Evolutionary conservation across 1,140 invertebrate genomes (phyloP).

Genomic region (Helicoverpa zea): DNA sequence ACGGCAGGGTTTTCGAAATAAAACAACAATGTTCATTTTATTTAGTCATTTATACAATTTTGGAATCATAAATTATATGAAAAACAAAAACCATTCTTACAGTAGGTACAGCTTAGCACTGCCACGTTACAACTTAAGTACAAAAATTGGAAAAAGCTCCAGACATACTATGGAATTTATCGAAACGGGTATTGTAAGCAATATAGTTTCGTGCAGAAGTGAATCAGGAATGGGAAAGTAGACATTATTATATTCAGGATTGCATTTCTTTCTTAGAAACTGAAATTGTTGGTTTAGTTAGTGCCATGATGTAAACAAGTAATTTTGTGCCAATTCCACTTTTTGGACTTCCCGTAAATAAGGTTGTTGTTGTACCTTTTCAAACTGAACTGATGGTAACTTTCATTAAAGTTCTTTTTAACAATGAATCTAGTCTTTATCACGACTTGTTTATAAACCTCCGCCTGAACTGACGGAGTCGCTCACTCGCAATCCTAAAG

Average conservation of each 20-base stretch:
- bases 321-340: too few species aligned
- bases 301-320: neutral
- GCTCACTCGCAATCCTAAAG: neutral
- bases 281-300: neutral
- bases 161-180: constrained; percentile 57
- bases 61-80: constrained; percentile 75
- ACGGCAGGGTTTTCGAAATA: constrained; percentile 55
- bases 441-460: too few species aligned
- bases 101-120: constrained; percentile 65
- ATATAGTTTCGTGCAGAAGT: constrained; percentile 38
- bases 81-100: constrained; percentile 67
- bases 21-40: constrained; percentile 77
- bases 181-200: constrained; percentile 49
- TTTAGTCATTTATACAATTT: constrained; percentile 82
- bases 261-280: neutral
- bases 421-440: too few species aligned
- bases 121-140: constrained; percentile 68
- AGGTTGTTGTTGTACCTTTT: too few species aligned
- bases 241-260: constrained; percentile 17
- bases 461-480: too few species aligned
- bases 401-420: too few species aligned
- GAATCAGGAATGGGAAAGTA: constrained; percentile 41
- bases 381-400: too few species aligned
- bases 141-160: constrained; percentile 75
- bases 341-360: too few species aligned